phyloP scores from a whole-genome alignment of 2,888 invertebrate genomes.

The Bellardia pandia region DNA sequence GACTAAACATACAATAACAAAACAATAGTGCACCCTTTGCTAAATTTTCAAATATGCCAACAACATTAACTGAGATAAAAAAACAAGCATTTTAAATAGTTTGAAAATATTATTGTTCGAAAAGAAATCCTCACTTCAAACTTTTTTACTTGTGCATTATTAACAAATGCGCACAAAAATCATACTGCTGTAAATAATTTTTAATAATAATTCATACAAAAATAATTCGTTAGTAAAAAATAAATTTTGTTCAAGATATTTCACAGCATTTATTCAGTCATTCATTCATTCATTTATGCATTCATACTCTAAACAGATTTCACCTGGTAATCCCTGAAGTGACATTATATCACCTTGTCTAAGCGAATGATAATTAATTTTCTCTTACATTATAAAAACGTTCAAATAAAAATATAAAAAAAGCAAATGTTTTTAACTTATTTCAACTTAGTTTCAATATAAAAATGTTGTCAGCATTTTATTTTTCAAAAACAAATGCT shows the following conservation, averaged over 20 bases:
- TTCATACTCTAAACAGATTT: slow-evolving; percentile 56
- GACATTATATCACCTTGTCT: slow-evolving; percentile 65
- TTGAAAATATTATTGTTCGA: slow-evolving; percentile 17
- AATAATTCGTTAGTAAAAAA: neutral
- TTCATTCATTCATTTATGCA: slow-evolving; percentile 36
- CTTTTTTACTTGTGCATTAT: neutral
- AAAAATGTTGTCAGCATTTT: slow-evolving; percentile 34
- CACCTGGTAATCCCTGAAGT: slow-evolving; percentile 59
- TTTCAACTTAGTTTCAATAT: slow-evolving; percentile 4
- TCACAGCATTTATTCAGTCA: slow-evolving; percentile 14
- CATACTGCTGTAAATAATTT: slow-evolving; percentile 23
- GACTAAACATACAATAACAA: neutral
- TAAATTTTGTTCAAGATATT: slow-evolving; percentile 5
- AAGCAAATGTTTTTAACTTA: slow-evolving; percentile 38
- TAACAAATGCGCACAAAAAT: neutral
- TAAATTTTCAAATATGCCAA: slow-evolving; percentile 43
- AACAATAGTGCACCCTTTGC: neutral
- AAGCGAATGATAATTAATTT: slow-evolving; percentile 67
- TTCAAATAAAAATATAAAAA: slow-evolving; percentile 25
- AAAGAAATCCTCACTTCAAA: neutral
- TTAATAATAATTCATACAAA: slow-evolving; percentile 38
- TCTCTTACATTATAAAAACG: slow-evolving; percentile 42
- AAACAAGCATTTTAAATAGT: slow-evolving; percentile 26
- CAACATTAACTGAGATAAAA: slow-evolving; percentile 18
- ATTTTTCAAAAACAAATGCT: slow-evolving; percentile 22